A percentile compares a stretch with the other conserved stretches of the same genome.
Conservation (phyloP, 2,797 vertebrate species). For the Petrocephalus schoutedeni region DNA sequence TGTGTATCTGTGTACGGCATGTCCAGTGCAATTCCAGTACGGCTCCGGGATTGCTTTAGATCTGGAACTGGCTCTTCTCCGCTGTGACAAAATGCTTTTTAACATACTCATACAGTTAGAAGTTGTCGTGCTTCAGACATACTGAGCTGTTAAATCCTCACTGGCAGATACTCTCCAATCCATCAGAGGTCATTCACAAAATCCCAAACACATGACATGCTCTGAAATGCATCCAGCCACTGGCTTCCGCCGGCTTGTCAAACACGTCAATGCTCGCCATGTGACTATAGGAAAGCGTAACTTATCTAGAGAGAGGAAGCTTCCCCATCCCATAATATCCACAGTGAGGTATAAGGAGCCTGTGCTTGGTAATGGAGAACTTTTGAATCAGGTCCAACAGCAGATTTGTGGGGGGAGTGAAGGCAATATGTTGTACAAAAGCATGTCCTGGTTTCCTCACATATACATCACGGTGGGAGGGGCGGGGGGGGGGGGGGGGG, state of each 20-base stretch:
- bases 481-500: neutral
- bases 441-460: neutral
- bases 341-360: neutral
- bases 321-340: neutral
- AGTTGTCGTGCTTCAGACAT: neutral
- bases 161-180: neutral
- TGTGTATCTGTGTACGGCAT: neutral
- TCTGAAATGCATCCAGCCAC: neutral
- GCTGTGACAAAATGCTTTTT: conserved; percentile 1
- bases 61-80: neutral
- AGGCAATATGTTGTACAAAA: neutral
- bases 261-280: neutral
- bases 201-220: neutral
- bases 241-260: too few species aligned
- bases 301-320: neutral
- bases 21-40: neutral
- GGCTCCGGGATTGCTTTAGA: neutral
- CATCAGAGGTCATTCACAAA: neutral
- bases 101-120: neutral
- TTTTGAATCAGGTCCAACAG: neutral
- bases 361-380: neutral
- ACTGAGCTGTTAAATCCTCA: neutral
- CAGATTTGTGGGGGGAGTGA: neutral
- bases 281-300: neutral
- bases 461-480: neutral